Conservation (phyloP, 2,113 vertebrate species). For the Xenus cinereus region DNA sequence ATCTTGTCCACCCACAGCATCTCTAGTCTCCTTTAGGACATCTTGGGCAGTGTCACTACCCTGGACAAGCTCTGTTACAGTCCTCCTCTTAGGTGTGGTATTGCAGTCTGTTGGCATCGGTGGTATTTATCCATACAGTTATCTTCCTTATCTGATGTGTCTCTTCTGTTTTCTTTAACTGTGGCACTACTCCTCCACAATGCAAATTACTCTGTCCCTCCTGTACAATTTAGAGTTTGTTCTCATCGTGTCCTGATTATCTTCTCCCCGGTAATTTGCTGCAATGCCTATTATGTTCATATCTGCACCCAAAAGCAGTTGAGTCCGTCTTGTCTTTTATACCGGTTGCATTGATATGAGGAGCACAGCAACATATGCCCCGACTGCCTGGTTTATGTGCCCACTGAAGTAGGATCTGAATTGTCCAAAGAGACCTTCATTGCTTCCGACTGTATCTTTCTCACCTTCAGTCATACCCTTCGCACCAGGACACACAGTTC, state of each 20-base stretch:
- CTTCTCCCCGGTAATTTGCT: neutral
- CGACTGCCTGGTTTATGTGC: neutral
- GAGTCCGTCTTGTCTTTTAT: neutral
- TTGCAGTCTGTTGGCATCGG: neutral
- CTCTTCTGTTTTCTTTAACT: neutral
- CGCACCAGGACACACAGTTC: neutral
- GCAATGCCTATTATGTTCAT: neutral
- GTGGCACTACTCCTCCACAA: neutral
- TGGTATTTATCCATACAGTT: neutral
- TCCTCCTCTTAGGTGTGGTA: neutral
- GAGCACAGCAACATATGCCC: neutral
- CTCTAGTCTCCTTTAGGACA: neutral
- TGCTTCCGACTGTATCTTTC: accelerated
- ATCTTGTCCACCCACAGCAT: neutral
- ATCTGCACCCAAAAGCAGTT: neutral
- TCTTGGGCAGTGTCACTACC: neutral
- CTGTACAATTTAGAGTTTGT: neutral
- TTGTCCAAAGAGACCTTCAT: neutral
- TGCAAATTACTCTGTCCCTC: neutral
- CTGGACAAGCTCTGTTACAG: neutral
- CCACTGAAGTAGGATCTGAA: neutral
- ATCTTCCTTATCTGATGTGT: neutral
- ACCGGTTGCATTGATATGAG: neutral
- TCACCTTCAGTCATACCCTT: neutral
- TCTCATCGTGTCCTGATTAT: neutral